These are phyloP conservation scores for Muricea muricata DNA, from an alignment of 92 coral and sea anemone species.

Conservation along the genomic window DNA sequence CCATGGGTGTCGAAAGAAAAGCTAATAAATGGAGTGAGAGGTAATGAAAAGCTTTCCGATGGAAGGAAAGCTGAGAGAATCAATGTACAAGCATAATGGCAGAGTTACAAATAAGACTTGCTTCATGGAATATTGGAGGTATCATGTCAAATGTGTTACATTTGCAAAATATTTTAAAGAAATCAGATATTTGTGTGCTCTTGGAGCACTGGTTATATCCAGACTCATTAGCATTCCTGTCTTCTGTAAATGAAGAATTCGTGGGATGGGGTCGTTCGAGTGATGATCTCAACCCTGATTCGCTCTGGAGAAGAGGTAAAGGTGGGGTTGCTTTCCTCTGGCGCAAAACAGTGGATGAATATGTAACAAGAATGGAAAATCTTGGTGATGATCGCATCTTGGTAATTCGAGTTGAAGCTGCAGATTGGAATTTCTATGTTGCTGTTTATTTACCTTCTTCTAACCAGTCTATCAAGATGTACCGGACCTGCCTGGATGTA, in stretches of 20 bases:
- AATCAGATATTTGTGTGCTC: conserved; percentile 5
- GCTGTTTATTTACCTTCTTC: neutral
- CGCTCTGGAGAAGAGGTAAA: conserved; percentile 1
- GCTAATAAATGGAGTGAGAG: neutral
- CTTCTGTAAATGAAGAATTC: conserved; percentile 4
- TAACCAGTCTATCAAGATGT: neutral
- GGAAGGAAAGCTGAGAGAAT: neutral
- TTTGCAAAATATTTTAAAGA: neutral
- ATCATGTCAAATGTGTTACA: neutral
- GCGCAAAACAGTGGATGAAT: neutral
- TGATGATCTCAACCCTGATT: neutral
- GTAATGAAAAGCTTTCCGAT: neutral
- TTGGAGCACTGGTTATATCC: conserved; percentile 32
- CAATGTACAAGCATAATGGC: neutral
- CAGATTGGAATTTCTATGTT: no score
- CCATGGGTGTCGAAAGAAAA: neutral
- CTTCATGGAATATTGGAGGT: neutral
- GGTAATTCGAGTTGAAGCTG: neutral
- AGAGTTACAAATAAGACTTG: neutral
- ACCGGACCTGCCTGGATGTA: neutral
- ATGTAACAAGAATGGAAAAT: neutral
- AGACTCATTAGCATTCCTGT: neutral
- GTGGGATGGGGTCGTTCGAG: conserved; percentile 27
- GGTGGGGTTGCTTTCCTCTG: conserved; percentile 14
- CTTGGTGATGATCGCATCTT: no score